Base-by-base conservation (phyloP, 2,113 vertebrate genomes). In the Strigops habroptila region DNA sequence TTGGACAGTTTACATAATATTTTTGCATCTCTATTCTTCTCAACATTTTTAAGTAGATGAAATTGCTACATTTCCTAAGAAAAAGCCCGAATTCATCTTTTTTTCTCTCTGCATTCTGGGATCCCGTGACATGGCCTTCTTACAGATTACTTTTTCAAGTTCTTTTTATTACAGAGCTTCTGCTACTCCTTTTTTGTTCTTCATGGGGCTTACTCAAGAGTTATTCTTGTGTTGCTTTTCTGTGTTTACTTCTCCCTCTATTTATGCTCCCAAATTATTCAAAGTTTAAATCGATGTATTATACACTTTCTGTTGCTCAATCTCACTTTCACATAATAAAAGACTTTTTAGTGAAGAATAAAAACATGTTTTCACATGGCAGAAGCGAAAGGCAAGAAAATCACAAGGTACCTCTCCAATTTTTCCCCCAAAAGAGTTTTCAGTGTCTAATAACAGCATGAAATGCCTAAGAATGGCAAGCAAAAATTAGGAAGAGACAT, bases 321-420 rank as follows among this genome's bases (percentile, higher is more conserved):
- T 30, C 44, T 51, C 14, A 17, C 14, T 22, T 2, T 67, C 19
- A 6, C 3, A 2, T 57, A 77, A 77, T n/a, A 27, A 53, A 76
- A 65, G 27, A 16, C 28, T 43, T 53, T 30, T 28, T 25, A 49
- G 16, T 16, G n/a, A 84, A 83, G 31, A 11, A n/a, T 37, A 57
- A 69, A 86, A 59, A 2, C 13, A 46, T 21, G 8, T 0, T 51
- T 1, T 86, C 6, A 14, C 1, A 18, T 19, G 5, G 7, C 37
- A 78, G 55, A 24, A 62, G 10, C 1, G 3, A 83, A 70, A 9
- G 23, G 4, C 18, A 70, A 59, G 25, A 43, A 28, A 30, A 43
- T 14, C 9, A 51, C 3, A 82, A 55, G 8, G 10, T 33, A 13
- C 18, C 16, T n/a, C 22, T 52, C 46, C 9, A 78, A 6, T n/a